Conservation (phyloP, 2,113 vertebrate species). For the Tauraco erythrolophus region DNA sequence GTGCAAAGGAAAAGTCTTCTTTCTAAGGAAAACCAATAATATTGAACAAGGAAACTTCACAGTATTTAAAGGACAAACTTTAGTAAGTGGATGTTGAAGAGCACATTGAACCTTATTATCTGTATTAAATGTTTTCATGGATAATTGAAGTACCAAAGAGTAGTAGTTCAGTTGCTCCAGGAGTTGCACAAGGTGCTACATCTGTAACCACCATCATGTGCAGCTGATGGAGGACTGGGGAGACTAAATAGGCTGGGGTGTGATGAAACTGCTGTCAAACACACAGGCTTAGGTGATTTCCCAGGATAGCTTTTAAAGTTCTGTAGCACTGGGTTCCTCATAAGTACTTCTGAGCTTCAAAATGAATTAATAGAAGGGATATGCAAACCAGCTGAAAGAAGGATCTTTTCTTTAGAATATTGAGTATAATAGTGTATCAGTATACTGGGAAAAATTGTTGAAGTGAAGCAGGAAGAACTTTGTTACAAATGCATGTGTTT, state of each 20-base stretch:
- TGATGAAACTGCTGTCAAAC: slow-evolving; percentile 16
- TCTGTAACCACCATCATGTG: neutral
- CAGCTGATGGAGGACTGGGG: neutral
- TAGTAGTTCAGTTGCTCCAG: neutral
- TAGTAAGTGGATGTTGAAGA: neutral
- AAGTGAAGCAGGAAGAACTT: neutral
- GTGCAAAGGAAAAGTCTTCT: neutral
- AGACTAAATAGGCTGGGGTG: neutral
- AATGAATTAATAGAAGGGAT: neutral
- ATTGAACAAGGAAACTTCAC: neutral
- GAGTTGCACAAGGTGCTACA: neutral
- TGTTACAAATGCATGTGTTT: neutral
- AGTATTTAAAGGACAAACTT: neutral
- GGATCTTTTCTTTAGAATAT: neutral
- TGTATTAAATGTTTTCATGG: neutral
- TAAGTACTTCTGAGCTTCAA: neutral
- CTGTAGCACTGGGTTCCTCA: neutral
- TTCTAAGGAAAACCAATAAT: neutral
- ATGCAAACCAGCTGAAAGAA: neutral
- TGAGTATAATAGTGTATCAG: neutral
- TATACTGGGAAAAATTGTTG: neutral
- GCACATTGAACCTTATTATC: neutral
- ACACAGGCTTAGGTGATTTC: neutral
- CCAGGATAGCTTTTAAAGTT: neutral
- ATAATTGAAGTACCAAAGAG: neutral